Conservation (phyloP, 1,140 invertebrate species). For the Homalodisca vitripennis region DNA sequence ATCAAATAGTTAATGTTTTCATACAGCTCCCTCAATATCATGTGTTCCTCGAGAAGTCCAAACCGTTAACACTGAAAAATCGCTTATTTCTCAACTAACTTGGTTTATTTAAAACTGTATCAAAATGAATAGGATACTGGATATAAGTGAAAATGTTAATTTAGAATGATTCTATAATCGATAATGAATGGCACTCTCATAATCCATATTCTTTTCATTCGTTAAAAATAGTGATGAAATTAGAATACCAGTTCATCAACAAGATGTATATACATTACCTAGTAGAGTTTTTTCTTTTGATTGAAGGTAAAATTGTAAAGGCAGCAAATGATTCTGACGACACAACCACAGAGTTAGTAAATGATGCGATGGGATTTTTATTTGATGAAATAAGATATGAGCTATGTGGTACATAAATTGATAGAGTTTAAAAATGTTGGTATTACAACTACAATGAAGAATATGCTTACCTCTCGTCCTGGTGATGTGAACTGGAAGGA, state of each 20-base stretch:
- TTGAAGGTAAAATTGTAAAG: slow-evolving; percentile 38
- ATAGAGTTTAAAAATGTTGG: slow-evolving; percentile 48
- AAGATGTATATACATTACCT: slow-evolving; percentile 46
- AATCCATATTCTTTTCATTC: slow-evolving; percentile 45
- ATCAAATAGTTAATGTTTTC: background rate
- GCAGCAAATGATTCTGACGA: slow-evolving; percentile 3
- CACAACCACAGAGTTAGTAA: background rate
- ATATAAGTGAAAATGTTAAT: slow-evolving; percentile 35
- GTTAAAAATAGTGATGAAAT: slow-evolving; percentile 38
- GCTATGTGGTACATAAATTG: slow-evolving; percentile 49
- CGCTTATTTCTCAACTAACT: slow-evolving; percentile 35
- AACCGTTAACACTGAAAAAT: slow-evolving; percentile 37
- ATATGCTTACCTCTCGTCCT: slow-evolving; percentile 41
- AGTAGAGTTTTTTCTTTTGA: slow-evolving; percentile 43
- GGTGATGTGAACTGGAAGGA: slow-evolving; percentile 38
- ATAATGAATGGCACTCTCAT: slow-evolving; percentile 45
- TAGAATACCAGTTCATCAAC: slow-evolving; percentile 46
- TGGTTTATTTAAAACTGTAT: slow-evolving; percentile 34
- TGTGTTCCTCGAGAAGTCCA: slow-evolving; percentile 4
- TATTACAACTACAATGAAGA: slow-evolving; percentile 48
- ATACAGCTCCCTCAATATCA: background rate
- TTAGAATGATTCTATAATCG: slow-evolving; percentile 43
- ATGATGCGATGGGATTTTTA: slow-evolving; percentile 41
- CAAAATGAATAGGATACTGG: slow-evolving; percentile 39
- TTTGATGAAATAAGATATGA: slow-evolving; percentile 52